A percentile compares a stretch with the other conserved stretches of the same genome.
Evolutionary conservation across 2,888 invertebrate genomes (phyloP).

Genomic region (Pardosa pseudoannulata): DNA sequence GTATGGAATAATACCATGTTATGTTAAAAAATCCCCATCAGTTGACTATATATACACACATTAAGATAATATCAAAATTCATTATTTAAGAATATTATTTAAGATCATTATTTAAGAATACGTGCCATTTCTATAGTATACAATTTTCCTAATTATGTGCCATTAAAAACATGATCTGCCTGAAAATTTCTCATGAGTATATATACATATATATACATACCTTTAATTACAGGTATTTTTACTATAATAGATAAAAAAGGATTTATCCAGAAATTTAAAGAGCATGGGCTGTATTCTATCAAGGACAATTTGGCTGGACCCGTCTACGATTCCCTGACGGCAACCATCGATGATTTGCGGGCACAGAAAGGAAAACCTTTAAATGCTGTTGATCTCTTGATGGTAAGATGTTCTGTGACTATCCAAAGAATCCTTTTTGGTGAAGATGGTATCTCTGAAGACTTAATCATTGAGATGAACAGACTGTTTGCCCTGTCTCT

Average conservation of each 20-base stretch:
- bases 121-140: too few species aligned
- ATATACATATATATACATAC: too few species aligned
- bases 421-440: constrained; percentile 8
- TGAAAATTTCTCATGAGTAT: too few species aligned
- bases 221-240: too few species aligned
- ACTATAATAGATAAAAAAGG: background rate
- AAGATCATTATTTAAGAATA: too few species aligned
- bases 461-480: background rate
- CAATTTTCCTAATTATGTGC: too few species aligned
- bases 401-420: background rate
- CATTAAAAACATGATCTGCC: too few species aligned
- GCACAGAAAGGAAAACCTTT: background rate
- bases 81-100: too few species aligned
- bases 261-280: constrained; percentile 4
- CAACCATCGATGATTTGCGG: background rate
- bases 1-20: too few species aligned
- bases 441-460: constrained; percentile 3
- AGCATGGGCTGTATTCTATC: background rate
- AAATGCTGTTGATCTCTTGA: background rate
- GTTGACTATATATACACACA: too few species aligned
- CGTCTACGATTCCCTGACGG: constrained; percentile 17
- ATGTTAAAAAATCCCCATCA: too few species aligned
- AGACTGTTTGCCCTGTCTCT: background rate
- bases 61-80: too few species aligned
- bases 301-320: constrained; percentile 15